Conservation (phyloP, 53 echinoderm and acorn worm genomes). For the Apostichopus leukothele region DNA sequence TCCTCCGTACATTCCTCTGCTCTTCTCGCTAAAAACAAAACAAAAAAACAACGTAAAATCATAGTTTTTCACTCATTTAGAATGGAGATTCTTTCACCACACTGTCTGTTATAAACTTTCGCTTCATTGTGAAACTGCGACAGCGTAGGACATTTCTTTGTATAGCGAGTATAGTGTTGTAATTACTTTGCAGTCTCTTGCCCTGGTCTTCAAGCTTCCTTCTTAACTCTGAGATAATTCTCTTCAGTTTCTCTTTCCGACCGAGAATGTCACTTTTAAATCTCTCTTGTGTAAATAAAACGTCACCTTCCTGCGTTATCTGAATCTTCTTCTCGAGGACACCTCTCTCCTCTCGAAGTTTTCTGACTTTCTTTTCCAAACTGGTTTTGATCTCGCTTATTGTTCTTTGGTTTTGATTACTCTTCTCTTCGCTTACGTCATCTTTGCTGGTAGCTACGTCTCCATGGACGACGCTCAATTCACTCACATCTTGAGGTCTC, state of each 20-base stretch:
- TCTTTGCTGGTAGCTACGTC: neutral
- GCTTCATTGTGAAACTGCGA: slow-evolving; percentile 76
- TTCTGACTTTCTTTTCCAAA: slow-evolving; percentile 83
- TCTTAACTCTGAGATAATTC: slow-evolving; percentile 73
- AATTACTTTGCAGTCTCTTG: slow-evolving; percentile 72
- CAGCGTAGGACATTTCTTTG: slow-evolving; percentile 83
- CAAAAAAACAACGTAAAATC: no score
- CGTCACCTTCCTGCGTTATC: slow-evolving; percentile 83
- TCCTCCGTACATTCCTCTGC: no score
- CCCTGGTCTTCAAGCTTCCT: slow-evolving; percentile 83
- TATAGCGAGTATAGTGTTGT: slow-evolving; percentile 77
- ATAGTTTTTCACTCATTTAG: slow-evolving; percentile 2
- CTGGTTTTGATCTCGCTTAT: slow-evolving; percentile 76
- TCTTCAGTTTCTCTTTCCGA: slow-evolving; percentile 80
- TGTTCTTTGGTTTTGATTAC: slow-evolving; percentile 46
- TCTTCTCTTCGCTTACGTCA: neutral
- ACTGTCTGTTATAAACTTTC: slow-evolving; percentile 48
- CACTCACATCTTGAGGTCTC: slow-evolving; percentile 9
- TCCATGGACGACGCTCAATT: neutral
- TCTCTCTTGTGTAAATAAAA: slow-evolving; percentile 68
- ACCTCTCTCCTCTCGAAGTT: slow-evolving; percentile 78
- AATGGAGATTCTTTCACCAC: slow-evolving; percentile 72
- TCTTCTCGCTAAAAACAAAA: no score
- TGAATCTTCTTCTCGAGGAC: slow-evolving; percentile 85
- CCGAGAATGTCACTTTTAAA: slow-evolving; percentile 64